Evolutionary conservation across 2,113 vertebrate genomes (phyloP), one percentile per base, ranked within the genome.

Genomic region (Ornithorhynchus anatinus): DNA sequence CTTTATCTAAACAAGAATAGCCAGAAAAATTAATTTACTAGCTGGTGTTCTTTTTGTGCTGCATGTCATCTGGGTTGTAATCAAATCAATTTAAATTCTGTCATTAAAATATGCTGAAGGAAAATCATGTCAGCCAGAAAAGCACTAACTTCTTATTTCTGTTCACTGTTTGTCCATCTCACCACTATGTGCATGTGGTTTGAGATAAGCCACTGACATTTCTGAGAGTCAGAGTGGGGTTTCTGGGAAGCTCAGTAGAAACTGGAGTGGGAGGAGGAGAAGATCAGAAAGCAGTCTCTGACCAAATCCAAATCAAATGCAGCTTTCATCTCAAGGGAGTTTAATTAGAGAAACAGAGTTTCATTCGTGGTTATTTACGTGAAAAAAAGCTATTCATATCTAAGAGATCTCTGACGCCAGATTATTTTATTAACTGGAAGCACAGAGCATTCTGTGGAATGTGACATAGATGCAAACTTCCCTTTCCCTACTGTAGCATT

Each of bases 1-100:
- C 42, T 77, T 68, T 8, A 31, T 63, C 52, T 10, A 27, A 77
- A 75, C 85, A 79, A 81, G 78, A 84, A 79, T 19, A 63, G 72
- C 69, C 60, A 42, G 43, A 53, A 66, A 89, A 84, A 86, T 86
- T 76, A 74, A 86, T 79, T 72, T 68, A 70, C 52, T 80, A 50
- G 47, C 62, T 69, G 50, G 42, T 72, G 81, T 86, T 84, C 70
- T 86, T 82, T 82, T 69, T 77, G 56, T 40, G 44, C 70, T 65
- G 47, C 33, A 25, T 59, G 74, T 84, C 84, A 80, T 52, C 71
- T 76, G 67, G 68, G 36, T 74, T 77, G 70, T 81, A 84, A 86
- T 81, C 72, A 61, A 74, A 75, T 79, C 36, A 73, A 16, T 69
- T 81, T 63, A 79, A 86, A 82, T 79, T 53, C 42, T 47, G 56